Evolutionary conservation across 2,797 vertebrate species (phyloP).

Genomic region (Malacoraja senta): DNA sequence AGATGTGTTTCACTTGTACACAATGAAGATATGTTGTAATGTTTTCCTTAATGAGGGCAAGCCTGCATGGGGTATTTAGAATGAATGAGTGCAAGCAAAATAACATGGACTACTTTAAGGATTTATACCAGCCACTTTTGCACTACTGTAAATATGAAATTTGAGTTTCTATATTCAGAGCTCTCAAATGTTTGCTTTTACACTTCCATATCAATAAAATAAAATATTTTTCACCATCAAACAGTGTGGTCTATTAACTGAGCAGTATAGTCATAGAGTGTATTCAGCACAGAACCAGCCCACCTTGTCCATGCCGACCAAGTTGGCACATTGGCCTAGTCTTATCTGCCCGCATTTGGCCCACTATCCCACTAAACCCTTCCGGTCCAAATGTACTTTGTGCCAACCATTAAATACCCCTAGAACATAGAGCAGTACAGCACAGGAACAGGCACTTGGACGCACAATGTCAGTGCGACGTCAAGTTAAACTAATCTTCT

Average conservation of each 20-base stretch:
- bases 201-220: constrained; percentile 7
- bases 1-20: background rate
- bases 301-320: too few relatives aligned
- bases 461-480: too few relatives aligned
- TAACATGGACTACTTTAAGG: background rate
- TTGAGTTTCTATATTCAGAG: background rate
- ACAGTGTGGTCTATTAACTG: background rate
- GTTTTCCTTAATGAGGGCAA: background rate
- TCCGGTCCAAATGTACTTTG: too few relatives aligned
- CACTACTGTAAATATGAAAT: constrained; percentile 13
- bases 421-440: too few relatives aligned
- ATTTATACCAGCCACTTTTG: background rate
- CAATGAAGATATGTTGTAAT: background rate
- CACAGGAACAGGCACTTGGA: too few relatives aligned
- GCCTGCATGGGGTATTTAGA: background rate
- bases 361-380: too few relatives aligned
- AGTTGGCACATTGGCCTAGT: too few relatives aligned
- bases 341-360: too few relatives aligned
- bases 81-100: background rate
- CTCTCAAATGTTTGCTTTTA: constrained; percentile 7
- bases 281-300: too few relatives aligned
- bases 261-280: too few relatives aligned
- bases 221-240: background rate
- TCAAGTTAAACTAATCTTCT: too few relatives aligned
- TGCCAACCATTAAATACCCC: too few relatives aligned